These are phyloP conservation scores for Podabrus alpinus DNA, from an alignment of 2,888 invertebrate genomes.

Conservation along the genomic window DNA sequence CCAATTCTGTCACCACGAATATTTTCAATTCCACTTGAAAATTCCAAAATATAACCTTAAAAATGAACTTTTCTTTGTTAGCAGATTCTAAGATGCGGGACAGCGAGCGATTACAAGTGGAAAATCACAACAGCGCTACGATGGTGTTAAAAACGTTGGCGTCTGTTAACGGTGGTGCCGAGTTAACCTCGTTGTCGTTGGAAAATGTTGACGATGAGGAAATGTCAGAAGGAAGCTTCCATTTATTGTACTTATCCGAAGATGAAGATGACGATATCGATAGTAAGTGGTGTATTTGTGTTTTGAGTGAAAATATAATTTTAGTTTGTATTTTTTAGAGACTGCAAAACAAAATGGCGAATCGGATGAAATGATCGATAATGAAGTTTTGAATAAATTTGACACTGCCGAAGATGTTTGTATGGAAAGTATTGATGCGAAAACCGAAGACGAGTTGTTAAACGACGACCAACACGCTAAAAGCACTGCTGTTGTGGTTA, in stretches of 20 bases:
- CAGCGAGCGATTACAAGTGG: constrained; percentile 8
- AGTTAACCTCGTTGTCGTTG: neutral
- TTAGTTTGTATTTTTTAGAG: constrained; percentile 3
- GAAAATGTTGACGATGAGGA: constrained; percentile 40
- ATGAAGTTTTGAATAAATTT: constrained; percentile 34
- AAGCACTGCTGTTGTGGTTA: neutral
- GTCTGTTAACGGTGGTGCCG: constrained; percentile 1
- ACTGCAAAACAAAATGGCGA: constrained; percentile 3
- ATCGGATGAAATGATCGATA: constrained; percentile 4
- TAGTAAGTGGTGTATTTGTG: constrained; percentile 2
- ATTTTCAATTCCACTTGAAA: too few relatives aligned
- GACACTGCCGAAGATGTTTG: constrained; percentile 29
- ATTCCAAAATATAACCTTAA: neutral
- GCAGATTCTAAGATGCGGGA: constrained; percentile 18
- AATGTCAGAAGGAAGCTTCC: constrained; percentile 46
- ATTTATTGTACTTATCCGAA: constrained; percentile 50
- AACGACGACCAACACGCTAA: neutral
- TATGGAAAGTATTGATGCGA: constrained; percentile 30
- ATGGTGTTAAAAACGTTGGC: constrained; percentile 19
- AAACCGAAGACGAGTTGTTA: constrained; percentile 38
- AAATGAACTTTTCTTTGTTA: neutral
- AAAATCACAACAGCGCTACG: constrained; percentile 2
- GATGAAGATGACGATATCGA: constrained; percentile 44
- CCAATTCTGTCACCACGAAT: neutral
- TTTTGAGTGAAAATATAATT: neutral